These are phyloP conservation scores for Battus philenor DNA, from an alignment of 1,140 invertebrate genomes.

Conservation along the genomic window DNA sequence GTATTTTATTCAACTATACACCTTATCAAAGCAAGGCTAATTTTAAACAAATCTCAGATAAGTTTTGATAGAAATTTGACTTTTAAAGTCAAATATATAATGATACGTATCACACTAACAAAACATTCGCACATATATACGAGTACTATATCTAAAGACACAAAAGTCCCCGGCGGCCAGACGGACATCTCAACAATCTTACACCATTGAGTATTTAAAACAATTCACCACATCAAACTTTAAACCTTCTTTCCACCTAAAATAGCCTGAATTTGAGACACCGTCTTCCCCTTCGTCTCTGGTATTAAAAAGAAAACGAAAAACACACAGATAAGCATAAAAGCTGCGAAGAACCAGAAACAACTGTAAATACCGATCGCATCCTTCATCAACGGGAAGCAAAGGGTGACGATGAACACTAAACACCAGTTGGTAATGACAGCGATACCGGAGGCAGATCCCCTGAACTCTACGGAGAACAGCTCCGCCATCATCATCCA, in stretches of 20 bases:
- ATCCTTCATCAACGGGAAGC: slow-evolving; percentile 80
- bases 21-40: too few species aligned
- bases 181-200: slow-evolving; percentile 5
- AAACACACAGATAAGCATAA: slow-evolving; percentile 84
- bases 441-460: slow-evolving; percentile 84
- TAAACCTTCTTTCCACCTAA: slow-evolving; percentile 54
- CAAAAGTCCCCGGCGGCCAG: not conserved
- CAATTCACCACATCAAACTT: not conserved
- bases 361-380: slow-evolving; percentile 82
- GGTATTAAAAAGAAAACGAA: slow-evolving; percentile 87
- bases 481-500: slow-evolving; percentile 91
- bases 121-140: not conserved
- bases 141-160: too few species aligned
- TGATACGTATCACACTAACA: too few species aligned
- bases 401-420: slow-evolving; percentile 89
- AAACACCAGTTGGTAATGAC: slow-evolving; percentile 89
- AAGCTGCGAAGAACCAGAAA: slow-evolving; percentile 89
- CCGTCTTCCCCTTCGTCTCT: slow-evolving; percentile 93
- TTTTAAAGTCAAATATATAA: too few species aligned
- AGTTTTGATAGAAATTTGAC: too few species aligned
- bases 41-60: too few species aligned
- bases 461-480: slow-evolving; percentile 86
- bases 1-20: too few species aligned
- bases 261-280: slow-evolving; percentile 87
- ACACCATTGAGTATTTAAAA: slow-evolving; percentile 17